Percentiles rank a stretch among this genome's conserved stretches.
Conservation (phyloP, 2,888 invertebrate genomes). For the Apotomis turbidana region DNA sequence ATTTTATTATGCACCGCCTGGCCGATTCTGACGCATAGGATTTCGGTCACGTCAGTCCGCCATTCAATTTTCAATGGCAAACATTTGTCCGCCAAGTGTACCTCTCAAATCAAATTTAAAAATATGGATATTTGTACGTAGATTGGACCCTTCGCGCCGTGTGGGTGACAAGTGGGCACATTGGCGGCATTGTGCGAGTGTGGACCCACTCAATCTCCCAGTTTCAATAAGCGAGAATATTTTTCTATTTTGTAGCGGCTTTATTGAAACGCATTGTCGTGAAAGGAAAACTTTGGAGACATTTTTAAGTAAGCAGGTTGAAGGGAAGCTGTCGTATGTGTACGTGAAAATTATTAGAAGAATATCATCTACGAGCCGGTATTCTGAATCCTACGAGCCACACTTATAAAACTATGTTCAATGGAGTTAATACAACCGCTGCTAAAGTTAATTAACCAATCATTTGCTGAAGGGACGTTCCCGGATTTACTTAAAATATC, state of each 20-base stretch:
- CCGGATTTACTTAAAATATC: too few species aligned
- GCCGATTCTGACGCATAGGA: constrained; percentile 62
- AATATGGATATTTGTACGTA: constrained; percentile 80
- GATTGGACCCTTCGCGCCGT: constrained; percentile 70
- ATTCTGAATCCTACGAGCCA: too few species aligned
- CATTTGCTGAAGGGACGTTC: too few species aligned
- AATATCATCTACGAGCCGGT: too few species aligned
- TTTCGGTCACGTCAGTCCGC: constrained; percentile 78
- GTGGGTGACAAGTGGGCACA: constrained; percentile 73
- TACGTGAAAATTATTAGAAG: not conserved
- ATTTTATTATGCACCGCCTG: constrained; percentile 62
- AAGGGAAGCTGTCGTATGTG: not conserved
- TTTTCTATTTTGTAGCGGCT: constrained; percentile 39
- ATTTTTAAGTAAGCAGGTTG: constrained; percentile 25
- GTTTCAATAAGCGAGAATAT: constrained; percentile 38
- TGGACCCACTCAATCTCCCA: constrained; percentile 43
- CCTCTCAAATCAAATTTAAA: constrained; percentile 80
- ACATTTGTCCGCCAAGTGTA: constrained; percentile 75
- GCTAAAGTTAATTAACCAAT: too few species aligned
- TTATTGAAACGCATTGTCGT: constrained; percentile 36
- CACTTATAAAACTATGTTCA: too few species aligned
- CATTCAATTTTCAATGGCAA: constrained; percentile 81
- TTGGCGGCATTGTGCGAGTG: constrained; percentile 62
- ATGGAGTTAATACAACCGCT: too few species aligned
- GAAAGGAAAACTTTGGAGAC: constrained; percentile 31